Evolutionary conservation across 1,140 invertebrate species (phyloP), one percentile per base, ranked within the genome.

Genomic region (Pseudachorutes palmiensis): DNA sequence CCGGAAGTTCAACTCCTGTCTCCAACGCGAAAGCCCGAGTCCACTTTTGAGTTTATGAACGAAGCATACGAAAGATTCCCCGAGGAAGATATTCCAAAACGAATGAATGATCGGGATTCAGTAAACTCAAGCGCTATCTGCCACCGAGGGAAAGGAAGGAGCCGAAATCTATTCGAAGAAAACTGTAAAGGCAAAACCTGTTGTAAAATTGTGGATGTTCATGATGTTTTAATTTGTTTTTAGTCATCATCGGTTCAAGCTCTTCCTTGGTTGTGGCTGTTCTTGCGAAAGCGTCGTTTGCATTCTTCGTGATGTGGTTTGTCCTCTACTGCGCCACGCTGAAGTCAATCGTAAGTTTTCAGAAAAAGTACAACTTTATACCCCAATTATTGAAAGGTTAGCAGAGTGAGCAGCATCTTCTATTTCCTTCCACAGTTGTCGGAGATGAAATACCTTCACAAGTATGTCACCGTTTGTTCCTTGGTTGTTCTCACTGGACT

Each of bases 391-490:
- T 57, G 24, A 57, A 57, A 30, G 31, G 5, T 31, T 60, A 31
- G n/a, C n/a, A n/a, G n/a, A n/a, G n/a, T n/a, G n/a, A n/a, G n/a
- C n/a, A n/a, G n/a, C n/a, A n/a, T n/a, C n/a, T n/a, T n/a, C n/a
- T n/a, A n/a, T n/a, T 60, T 60, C 24, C 24, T 19, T 5, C 24
- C 24, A 26, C 24, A 55, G 51, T 16, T 55, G 5, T 22, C 51
- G 3, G 51, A 55, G 24, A 55, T 55, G 51, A 55, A 55, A 55
- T 16, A 55, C 51, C 51, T 55, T 26, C 51, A 55, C 24, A 55
- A 24, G 51, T 55, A 55, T 22, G 24, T 55, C 24, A 55, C 51
- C 9, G 24, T 55, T 5, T 55, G 12, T 55, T 55, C 51, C 5
- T 26, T 55, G 9, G 51, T 55, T 5, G 14, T 24, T 5, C 12